Evolutionary conservation across 2,888 invertebrate genomes (phyloP).

Genomic region (Ommatoiulus sabulosus): DNA sequence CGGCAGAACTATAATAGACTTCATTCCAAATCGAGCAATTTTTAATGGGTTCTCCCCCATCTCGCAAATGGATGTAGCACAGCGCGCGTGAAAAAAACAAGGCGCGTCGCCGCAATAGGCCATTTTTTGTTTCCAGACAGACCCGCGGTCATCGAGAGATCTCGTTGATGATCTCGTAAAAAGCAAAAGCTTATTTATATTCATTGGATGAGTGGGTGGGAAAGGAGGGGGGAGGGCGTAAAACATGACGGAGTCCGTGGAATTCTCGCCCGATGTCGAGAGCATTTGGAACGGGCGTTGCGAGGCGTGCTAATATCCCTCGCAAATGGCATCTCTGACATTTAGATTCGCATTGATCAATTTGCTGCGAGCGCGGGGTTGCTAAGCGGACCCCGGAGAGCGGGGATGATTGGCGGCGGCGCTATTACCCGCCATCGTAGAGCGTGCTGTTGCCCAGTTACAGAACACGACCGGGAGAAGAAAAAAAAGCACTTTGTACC

Average conservation of each 20-base stretch:
- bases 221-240: too few relatives aligned
- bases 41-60: not conserved
- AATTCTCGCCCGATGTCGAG: not conserved
- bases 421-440: not conserved
- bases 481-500: not conserved
- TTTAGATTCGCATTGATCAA: constrained; percentile 13
- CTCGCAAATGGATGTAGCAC: not conserved
- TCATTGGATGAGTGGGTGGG: not conserved
- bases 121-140: not conserved
- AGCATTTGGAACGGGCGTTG: not conserved
- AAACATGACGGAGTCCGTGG: not conserved
- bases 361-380: not conserved
- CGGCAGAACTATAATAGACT: not conserved
- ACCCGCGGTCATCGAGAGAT: not conserved
- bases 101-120: not conserved
- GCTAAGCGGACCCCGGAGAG: constrained; percentile 14
- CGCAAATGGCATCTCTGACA: constrained; percentile 28
- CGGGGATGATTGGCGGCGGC: not conserved
- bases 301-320: not conserved
- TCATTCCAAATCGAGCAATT: not conserved
- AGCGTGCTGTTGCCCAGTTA: constrained; percentile 26
- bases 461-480: not conserved
- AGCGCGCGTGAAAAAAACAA: too few relatives aligned
- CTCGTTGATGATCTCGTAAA: not conserved
- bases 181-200: constrained; percentile 26